Evolutionary conservation across 2,888 invertebrate genomes (phyloP).

Genomic region (Temnothorax ravouxi): DNA sequence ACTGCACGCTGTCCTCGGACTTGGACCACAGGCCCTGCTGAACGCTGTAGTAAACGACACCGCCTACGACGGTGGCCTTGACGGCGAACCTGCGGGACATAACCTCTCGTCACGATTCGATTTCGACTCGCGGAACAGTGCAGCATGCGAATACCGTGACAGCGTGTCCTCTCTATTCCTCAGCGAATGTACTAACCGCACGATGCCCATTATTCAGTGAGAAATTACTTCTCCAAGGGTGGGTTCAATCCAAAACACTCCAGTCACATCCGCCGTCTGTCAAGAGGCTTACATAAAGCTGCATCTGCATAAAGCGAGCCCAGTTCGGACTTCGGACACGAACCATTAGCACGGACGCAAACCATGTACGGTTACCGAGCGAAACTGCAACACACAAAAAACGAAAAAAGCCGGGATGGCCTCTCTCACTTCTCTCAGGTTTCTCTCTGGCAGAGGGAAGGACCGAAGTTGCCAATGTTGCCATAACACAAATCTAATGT

Average conservation of each 20-base stretch:
- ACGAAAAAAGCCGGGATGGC: no score
- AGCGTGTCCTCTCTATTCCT: constrained; percentile 52
- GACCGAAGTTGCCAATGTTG: no score
- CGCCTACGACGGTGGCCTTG: constrained; percentile 83
- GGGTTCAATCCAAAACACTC: not conserved
- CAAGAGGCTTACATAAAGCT: constrained; percentile 62
- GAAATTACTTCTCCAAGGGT: constrained; percentile 43
- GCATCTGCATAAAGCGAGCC: no score
- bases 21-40: constrained; percentile 85
- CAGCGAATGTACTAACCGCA: constrained; percentile 77
- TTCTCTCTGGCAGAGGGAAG: no score
- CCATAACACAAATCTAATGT: not conserved
- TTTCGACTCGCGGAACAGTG: not conserved
- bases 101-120: constrained; percentile 57
- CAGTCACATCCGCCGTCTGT: not conserved
- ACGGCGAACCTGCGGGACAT: constrained; percentile 80
- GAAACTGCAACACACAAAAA: no score
- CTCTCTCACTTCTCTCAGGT: no score
- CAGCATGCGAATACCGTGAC: constrained; percentile 55
- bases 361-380: no score
- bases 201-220: constrained; percentile 75
- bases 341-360: not conserved
- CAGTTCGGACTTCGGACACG: no score
- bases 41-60: constrained; percentile 82
- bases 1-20: constrained; percentile 82